Evolutionary conservation across 2,113 vertebrate genomes (phyloP), one percentile per base, ranked within the genome.

Genomic region (Centrocercus urophasianus): DNA sequence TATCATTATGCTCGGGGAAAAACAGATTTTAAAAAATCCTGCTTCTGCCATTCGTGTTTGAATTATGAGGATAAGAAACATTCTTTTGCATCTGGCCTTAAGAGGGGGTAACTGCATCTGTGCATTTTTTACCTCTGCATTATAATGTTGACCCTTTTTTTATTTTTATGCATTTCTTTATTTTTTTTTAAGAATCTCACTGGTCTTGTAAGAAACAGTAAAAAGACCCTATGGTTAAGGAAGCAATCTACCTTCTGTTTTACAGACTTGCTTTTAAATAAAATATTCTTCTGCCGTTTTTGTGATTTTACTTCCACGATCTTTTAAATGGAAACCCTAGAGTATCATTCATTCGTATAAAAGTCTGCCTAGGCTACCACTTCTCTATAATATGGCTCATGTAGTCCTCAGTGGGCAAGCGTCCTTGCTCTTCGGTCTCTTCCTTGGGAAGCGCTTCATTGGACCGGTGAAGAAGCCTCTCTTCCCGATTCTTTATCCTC

Each of bases 311-410:
- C 43, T 95, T 95, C 89, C 73, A 87, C 12, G 25, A 79, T 64
- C 86, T 97, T 74, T 89, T 79, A 15, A 52, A 59, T 83, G 96
- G 94, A 97, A 97, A 95, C 86, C 95, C 93, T 42, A 82, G 91
- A 91, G 83, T 72, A 85, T 22, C 86, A 81, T 85, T 22, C 86
- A 76, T 87, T 56, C 90, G 89, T 97, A 97, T 48, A 97, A 98
- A 97, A 97, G 97, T 97, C 94, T 94, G 90, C 78, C 83, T 50
- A 89, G 91, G 98, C 98, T 99, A 99, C 99, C 99, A 99, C 97
- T 99, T 99, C 97, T 99, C 99, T 93, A 99, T 98, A 96, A 99
- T 99, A 98, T 99, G 99, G 98, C 99, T 99, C 98, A 99, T 99
- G 98, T 99, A 99, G 98, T 99, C 99, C 98, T 99, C 99, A 0